Evolutionary conservation across 2,113 vertebrate species (phyloP).

Genomic region (Noctilio leporinus): DNA sequence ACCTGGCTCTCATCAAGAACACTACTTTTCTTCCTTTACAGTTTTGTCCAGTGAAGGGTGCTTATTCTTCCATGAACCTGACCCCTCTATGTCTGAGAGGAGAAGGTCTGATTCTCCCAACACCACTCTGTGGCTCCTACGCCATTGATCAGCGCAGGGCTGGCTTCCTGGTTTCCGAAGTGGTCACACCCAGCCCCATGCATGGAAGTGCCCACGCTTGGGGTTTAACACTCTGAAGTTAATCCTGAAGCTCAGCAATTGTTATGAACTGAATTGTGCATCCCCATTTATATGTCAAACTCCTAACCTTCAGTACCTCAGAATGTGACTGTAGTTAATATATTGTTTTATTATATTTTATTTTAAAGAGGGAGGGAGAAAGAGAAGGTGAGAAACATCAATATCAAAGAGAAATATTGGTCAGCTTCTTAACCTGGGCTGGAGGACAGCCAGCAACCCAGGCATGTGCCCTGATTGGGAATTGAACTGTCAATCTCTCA

Average conservation of each 20-base stretch:
- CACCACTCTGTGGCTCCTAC: not conserved
- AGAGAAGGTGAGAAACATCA: no score
- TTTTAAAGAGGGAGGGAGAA: no score
- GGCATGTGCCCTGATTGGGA: no score
- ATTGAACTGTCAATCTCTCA: no score
- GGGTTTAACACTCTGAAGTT: not conserved
- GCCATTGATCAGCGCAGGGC: accelerated
- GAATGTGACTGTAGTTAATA: not conserved
- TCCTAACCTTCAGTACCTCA: not conserved
- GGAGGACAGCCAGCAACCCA: no score
- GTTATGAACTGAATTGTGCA: not conserved
- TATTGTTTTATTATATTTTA: no score
- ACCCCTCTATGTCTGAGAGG: not conserved
- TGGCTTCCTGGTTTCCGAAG: not conserved
- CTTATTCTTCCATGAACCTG: not conserved
- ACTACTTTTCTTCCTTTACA: not conserved
- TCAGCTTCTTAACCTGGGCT: no score
- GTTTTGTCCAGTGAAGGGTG: not conserved
- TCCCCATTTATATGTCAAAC: not conserved
- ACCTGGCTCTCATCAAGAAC: not conserved
- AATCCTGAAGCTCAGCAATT: not conserved
- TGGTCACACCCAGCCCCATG: accelerated
- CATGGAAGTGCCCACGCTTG: not conserved
- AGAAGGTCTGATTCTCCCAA: not conserved
- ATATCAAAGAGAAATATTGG: no score